phyloP scores from a whole-genome alignment of 2,888 invertebrate genomes.

The Tenthredo livida region DNA sequence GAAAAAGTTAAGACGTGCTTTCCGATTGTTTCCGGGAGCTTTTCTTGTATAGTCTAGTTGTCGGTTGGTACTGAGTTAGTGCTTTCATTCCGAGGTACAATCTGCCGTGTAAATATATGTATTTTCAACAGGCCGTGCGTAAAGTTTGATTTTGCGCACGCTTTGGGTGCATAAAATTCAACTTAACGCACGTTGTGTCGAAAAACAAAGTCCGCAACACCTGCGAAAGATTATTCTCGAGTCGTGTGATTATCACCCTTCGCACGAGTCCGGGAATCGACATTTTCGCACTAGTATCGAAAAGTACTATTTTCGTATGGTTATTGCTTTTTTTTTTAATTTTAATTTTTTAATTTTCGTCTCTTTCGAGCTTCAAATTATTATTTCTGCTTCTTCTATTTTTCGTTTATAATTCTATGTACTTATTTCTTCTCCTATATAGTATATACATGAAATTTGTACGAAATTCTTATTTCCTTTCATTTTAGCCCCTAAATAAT shows the following conservation, averaged over 20 bases:
- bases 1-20: constrained; percentile 47
- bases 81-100: background rate
- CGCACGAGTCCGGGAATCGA: no score
- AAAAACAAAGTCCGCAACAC: no score
- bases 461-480: background rate
- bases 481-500: background rate
- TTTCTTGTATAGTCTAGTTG: background rate
- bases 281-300: no score
- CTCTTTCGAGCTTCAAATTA: background rate
- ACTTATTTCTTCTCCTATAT: background rate
- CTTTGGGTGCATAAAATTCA: no score
- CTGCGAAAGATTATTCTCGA: no score
- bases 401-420: background rate
- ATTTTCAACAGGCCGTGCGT: no score
- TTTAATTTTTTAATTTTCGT: background rate
- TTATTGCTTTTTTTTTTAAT: background rate
- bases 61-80: background rate
- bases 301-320: no score
- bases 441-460: background rate
- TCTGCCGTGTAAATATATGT: background rate
- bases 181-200: no score
- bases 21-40: constrained; percentile 44
- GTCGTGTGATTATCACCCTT: no score
- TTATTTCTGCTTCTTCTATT: background rate
- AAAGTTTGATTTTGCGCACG: no score